phyloP scores from a whole-genome alignment of 2,797 vertebrate species.

The Esox lucius region DNA sequence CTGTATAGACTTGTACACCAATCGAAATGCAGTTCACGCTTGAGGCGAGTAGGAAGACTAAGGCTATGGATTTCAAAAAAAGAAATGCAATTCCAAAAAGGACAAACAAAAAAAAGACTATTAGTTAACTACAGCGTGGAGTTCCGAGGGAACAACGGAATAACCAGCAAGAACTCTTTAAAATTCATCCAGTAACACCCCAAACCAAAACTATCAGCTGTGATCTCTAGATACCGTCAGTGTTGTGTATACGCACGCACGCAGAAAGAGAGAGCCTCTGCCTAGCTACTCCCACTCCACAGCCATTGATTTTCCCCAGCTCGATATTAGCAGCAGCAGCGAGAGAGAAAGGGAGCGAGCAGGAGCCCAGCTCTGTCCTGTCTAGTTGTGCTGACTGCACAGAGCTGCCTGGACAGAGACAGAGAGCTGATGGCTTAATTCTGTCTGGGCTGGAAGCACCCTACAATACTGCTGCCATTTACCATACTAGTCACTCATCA shows the following conservation, averaged over 20 bases:
- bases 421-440: conserved; percentile 43
- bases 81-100: too few species aligned
- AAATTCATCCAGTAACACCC: background rate
- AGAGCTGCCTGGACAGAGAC: conserved; percentile 27
- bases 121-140: too few species aligned
- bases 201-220: conserved; percentile 40
- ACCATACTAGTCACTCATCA: conserved; percentile 49
- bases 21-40: too few species aligned
- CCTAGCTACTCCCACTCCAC: conserved; percentile 4
- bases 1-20: too few species aligned
- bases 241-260: background rate
- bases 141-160: background rate
- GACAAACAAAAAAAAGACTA: background rate
- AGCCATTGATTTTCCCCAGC: conserved; percentile 26
- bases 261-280: background rate
- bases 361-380: background rate
- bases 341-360: background rate
- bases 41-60: too few species aligned
- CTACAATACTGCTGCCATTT: conserved; percentile 37
- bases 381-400: conserved; percentile 75
- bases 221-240: conserved; percentile 44
- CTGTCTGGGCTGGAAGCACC: conserved; percentile 43
- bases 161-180: background rate
- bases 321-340: conserved; percentile 68
- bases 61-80: too few species aligned